These are phyloP conservation scores for Hippocampus zosterae DNA, from an alignment of 2,113 vertebrate species.

Conservation along the genomic window DNA sequence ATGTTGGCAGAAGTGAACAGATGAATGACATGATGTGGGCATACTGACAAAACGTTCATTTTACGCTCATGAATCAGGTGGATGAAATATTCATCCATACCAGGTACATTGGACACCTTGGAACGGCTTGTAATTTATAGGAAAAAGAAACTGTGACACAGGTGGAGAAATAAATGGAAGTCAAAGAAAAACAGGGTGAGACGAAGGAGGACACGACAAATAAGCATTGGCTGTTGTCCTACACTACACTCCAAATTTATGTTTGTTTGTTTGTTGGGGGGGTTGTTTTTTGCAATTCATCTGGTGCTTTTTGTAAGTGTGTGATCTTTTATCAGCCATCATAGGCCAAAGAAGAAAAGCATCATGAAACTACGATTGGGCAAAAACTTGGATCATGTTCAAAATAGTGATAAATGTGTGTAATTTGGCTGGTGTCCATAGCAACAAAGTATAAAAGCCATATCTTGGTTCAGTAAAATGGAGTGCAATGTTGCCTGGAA, in stretches of 20 bases:
- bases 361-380: no score
- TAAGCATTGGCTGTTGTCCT: background rate
- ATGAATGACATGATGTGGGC: slow-evolving; percentile 36
- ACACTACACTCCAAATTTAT: background rate
- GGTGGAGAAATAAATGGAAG: background rate
- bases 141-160: background rate
- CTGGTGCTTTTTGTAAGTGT: no score
- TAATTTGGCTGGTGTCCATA: no score
- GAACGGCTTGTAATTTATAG: background rate
- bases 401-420: no score
- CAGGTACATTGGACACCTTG: background rate
- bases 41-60: background rate
- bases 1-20: slow-evolving; percentile 31
- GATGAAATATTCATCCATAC: background rate
- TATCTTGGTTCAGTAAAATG: no score
- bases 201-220: background rate
- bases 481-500: background rate
- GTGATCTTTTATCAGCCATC: no score
- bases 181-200: background rate
- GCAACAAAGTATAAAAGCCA: no score
- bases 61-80: background rate
- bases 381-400: no score
- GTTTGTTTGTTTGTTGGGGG: background rate
- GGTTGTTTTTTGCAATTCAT: no score
- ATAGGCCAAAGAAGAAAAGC: no score